A percentile compares a stretch with the other conserved stretches of the same genome.
These are phyloP conservation scores for Pyrocephalus nanus DNA, from an alignment of 2,797 vertebrate species.

Conservation along the genomic window DNA sequence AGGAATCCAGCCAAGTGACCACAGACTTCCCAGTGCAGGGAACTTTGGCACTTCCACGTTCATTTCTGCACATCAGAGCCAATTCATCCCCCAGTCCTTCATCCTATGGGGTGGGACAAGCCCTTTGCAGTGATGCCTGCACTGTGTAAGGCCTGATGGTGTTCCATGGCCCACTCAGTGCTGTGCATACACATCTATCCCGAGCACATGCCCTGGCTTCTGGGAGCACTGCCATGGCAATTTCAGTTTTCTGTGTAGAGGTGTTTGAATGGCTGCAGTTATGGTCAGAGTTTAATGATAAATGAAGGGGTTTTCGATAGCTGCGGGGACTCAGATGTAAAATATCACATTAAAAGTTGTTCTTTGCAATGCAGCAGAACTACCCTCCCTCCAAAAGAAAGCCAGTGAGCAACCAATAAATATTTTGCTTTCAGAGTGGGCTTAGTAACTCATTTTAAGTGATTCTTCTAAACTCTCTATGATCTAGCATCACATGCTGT, in stretches of 20 bases:
- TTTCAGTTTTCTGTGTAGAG: neutral
- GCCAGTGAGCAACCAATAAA: neutral
- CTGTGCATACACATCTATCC: neutral
- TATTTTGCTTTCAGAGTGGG: slow-evolving; percentile 20
- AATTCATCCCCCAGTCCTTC: neutral
- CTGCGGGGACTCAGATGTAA: neutral
- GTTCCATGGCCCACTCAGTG: no score
- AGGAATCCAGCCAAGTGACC: neutral
- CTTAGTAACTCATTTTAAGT: slow-evolving; percentile 35
- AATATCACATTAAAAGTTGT: neutral
- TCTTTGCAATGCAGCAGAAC: neutral
- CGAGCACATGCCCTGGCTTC: neutral
- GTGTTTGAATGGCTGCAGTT: neutral
- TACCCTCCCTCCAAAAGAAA: neutral
- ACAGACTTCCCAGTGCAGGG: neutral
- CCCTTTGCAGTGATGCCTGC: neutral
- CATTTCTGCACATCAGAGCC: neutral
- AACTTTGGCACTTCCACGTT: neutral
- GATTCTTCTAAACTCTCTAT: neutral
- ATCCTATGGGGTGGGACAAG: neutral
- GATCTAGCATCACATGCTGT: neutral
- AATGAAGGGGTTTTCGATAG: neutral
- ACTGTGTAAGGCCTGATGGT: neutral
- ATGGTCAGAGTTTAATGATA: neutral
- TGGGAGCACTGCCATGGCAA: neutral